phyloP scores from a whole-genome alignment of 2,797 vertebrate genomes.

The Muscicapa comitata region DNA sequence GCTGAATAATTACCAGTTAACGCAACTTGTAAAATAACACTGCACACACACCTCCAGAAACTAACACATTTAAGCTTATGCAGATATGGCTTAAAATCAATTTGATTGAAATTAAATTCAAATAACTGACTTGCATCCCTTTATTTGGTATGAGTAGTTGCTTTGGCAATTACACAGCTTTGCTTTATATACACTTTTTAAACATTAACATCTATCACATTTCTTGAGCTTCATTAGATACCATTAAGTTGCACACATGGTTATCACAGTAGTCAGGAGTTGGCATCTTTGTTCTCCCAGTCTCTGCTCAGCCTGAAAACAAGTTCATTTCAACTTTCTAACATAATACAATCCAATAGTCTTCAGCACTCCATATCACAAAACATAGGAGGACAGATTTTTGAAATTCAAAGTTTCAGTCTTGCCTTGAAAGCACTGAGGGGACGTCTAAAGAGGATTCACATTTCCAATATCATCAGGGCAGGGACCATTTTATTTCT shows the following conservation, averaged over 20 bases:
- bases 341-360: not conserved
- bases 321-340: not conserved
- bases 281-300: not conserved
- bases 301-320: not conserved
- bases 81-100: not conserved
- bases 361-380: not conserved
- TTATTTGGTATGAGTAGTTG: not conserved
- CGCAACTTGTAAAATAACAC: not conserved
- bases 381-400: not conserved
- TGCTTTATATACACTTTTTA: not conserved
- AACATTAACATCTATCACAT: not conserved
- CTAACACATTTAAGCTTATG: not conserved
- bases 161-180: not conserved
- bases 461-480: not conserved
- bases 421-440: not conserved
- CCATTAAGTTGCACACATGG: not conserved
- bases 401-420: not conserved
- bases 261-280: conserved; percentile 1
- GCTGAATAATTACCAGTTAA: not conserved
- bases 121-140: not conserved
- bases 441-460: not conserved
- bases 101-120: not conserved
- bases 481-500: not conserved
- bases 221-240: not conserved
- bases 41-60: not conserved